These are phyloP conservation scores for Aquatica leii DNA, from an alignment of 2,888 invertebrate genomes.

Conservation along the genomic window DNA sequence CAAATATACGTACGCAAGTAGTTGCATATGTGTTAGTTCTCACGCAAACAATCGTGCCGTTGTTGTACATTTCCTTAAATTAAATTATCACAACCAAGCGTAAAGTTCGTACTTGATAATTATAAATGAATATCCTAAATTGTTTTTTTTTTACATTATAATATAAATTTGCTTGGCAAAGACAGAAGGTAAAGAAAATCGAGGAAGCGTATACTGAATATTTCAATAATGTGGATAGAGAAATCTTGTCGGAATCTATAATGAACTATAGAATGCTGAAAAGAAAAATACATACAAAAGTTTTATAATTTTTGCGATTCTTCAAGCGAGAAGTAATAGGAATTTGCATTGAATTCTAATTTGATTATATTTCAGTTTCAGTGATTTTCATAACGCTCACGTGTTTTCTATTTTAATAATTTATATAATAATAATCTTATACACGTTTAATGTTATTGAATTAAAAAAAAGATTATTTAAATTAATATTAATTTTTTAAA, in stretches of 20 bases:
- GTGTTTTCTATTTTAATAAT: no score
- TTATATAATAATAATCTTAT: no score
- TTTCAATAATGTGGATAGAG: constrained; percentile 34
- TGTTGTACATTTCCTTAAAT: no score
- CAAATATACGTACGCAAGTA: no score
- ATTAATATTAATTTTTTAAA: no score
- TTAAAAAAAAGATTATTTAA: no score
- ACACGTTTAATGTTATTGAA: no score
- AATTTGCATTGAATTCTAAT: constrained; percentile 32
- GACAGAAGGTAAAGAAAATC: constrained; percentile 24
- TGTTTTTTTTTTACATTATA: constrained; percentile 8
- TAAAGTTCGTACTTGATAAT: background rate
- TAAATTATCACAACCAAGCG: background rate
- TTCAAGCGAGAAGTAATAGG: constrained; percentile 24
- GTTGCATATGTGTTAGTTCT: no score
- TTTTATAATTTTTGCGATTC: constrained; percentile 32
- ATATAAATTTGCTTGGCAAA: constrained; percentile 19
- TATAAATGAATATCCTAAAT: background rate
- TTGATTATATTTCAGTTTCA: constrained; percentile 10
- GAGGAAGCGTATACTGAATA: constrained; percentile 27
- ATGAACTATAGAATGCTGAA: constrained; percentile 33
- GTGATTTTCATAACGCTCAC: no score
- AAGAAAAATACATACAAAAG: constrained; percentile 31
- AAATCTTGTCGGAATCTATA: constrained; percentile 35
- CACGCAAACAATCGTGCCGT: no score